phyloP scores from a whole-genome alignment of 2,797 vertebrate genomes.

The Gallinago nigripennis region DNA sequence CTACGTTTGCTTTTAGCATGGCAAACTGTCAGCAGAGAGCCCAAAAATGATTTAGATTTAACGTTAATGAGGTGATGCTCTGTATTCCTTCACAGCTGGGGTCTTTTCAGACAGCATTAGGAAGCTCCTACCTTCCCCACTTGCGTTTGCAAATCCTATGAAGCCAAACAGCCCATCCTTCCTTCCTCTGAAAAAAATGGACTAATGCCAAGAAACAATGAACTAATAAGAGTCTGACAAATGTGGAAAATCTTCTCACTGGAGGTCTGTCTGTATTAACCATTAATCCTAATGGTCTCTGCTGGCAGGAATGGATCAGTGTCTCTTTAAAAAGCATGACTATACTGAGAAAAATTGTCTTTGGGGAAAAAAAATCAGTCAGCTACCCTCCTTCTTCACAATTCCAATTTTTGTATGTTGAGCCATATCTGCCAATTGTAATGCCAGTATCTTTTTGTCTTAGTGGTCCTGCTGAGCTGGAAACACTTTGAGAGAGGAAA shows the following conservation, averaged over 20 bases:
- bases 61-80: background rate
- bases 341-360: background rate
- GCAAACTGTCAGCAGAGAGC: background rate
- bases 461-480: background rate
- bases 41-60: background rate
- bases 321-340: background rate
- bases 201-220: background rate
- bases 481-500: background rate
- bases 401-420: background rate
- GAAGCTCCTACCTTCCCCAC: background rate
- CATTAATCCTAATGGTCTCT: background rate
- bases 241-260: background rate
- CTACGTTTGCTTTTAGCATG: background rate
- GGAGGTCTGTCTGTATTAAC: background rate
- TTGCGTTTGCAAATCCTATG: background rate
- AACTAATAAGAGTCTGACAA: background rate
- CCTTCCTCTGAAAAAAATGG: background rate
- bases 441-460: background rate
- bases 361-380: background rate
- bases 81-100: background rate
- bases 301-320: background rate
- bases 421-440: background rate
- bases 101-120: background rate
- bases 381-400: background rate
- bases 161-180: background rate